phyloP scores from a whole-genome alignment of 2,888 invertebrate genomes.

The Agrilus mali region DNA sequence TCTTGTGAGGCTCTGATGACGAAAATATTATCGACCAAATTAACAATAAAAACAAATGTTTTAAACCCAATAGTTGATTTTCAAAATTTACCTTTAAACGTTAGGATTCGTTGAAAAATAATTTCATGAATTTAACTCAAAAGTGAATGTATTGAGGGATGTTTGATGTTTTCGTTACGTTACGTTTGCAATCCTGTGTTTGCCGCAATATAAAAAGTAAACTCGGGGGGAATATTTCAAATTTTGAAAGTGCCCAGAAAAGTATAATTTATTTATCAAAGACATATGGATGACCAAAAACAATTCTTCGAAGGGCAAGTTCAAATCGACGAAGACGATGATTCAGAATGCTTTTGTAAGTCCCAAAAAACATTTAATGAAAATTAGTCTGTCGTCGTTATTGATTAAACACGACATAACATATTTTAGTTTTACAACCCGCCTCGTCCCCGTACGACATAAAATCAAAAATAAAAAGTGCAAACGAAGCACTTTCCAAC shows the following conservation, averaged over 20 bases:
- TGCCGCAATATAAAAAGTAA: not conserved
- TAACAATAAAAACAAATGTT: too few species aligned
- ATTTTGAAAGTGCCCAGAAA: not conserved
- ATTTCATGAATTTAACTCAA: too few species aligned
- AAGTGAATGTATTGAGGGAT: too few species aligned
- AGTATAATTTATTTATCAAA: not conserved
- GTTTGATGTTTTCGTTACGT: too few species aligned
- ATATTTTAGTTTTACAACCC: constrained; percentile 32
- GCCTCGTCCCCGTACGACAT: constrained; percentile 42
- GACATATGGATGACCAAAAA: not conserved
- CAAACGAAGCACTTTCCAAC: constrained; percentile 38
- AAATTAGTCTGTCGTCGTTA: not conserved
- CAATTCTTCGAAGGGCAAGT: not conserved
- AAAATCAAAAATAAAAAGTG: constrained; percentile 39
- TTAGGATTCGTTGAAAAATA: too few species aligned
- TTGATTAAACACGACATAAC: constrained; percentile 1
- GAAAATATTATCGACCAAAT: too few species aligned
- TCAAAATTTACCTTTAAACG: too few species aligned
- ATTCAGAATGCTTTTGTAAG: not conserved
- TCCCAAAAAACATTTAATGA: not conserved
- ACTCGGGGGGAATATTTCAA: not conserved
- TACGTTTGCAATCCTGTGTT: too few species aligned
- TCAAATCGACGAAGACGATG: not conserved
- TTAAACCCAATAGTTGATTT: too few species aligned
- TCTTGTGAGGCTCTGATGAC: too few species aligned